Evolutionary conservation across 1,140 invertebrate genomes (phyloP), one percentile per base, ranked within the genome.

Genomic region (Linepithema humile): DNA sequence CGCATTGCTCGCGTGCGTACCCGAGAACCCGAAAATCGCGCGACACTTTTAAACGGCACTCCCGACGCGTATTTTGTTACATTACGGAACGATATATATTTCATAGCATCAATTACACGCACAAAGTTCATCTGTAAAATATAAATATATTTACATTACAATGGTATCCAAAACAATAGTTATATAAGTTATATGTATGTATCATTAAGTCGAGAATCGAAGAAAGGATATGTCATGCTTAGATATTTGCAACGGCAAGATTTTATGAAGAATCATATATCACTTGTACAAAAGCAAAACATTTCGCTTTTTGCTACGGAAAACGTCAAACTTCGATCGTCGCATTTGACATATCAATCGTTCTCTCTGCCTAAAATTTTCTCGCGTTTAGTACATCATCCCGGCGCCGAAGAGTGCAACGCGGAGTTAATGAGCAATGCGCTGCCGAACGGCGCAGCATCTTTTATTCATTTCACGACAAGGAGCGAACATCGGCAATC

Each of bases 381-480:
- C 55, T 75, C 85, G 53, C 75, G 40, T 83, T n/a, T 87, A 40
- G 20, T 77, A 67, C 85, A 50, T 84, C 82, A 84, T 88, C 80
- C 83, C 43, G 74, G 38, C 55, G 57, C 26, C 40, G 35, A 62
- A 69, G 53, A 57, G 43, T 38, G n/a, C 57, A 65, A 32, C 62
- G 55, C 74, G 64, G 67, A 20, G 89, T 90, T 90, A 91, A 91
- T 89, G 89, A 91, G 83, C 83, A 72, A 90, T 57, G 62, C 64
- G 45, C 74, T 88, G 77, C 82, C 86, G 48, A 59, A 50, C 45
- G 75, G 50, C 75, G 20, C 82, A 86, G 86, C 87, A 91, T 91
- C 90, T 91, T 91, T 91, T 91, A 91, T 91, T 91, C 90, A 91
- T 91, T 88, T 85, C 83, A 88, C 89, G 85, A 84, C 23, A 23